Base-by-base conservation (phyloP, 2,888 invertebrate species). In the Nephrocerus scutellatus region DNA sequence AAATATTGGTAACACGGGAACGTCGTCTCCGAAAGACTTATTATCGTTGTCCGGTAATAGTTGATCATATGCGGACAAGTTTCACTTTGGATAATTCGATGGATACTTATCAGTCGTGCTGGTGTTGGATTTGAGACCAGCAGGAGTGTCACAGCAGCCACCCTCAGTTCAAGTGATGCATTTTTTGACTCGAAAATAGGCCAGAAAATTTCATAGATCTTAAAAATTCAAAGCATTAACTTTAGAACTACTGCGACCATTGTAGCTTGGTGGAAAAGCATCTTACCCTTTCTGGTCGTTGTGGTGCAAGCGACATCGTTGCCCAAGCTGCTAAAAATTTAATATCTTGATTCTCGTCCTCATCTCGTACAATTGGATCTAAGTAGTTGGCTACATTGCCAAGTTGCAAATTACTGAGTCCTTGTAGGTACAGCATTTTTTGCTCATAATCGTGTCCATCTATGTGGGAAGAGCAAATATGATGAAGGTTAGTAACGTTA, bases 371-470 rank as follows among this genome's bases (percentile, higher is more conserved):
- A 12, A 74, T 68, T 8, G 74, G 74, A 39, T 69, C 68, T 44
- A 75, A 56, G 51, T 72, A 74, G 32, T 70, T 69, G 20, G 70
- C 63, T 3, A 76, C 76, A 53, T 73, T 72, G 5, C 74, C 74
- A 18, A 77, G 53, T 49, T 77, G 75, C 38, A 79, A 68, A 50
- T 84, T 84, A 44, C 79, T 76, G 0, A 84, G 63, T 1, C 81
- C 84, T 59, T 82, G 80, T 1, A 84, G 68, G 72, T 81, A 84
- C 4, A 83, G 62, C 75, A 84, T 75, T 43, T 82, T 75, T 47
- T 79, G 77, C 40, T 77, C 71, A 47, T 82, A 82, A 51, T 76
- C 74, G 0, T 75, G 74, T 31, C 77, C 78, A 49, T 75, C 82
- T 81, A 60, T 48, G 57, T 52, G 20, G 13, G 1, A 26, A 7